These are phyloP conservation scores for Speoplatyrhinus poulsoni DNA, from an alignment of 2,113 vertebrate species.

Conservation along the genomic window DNA sequence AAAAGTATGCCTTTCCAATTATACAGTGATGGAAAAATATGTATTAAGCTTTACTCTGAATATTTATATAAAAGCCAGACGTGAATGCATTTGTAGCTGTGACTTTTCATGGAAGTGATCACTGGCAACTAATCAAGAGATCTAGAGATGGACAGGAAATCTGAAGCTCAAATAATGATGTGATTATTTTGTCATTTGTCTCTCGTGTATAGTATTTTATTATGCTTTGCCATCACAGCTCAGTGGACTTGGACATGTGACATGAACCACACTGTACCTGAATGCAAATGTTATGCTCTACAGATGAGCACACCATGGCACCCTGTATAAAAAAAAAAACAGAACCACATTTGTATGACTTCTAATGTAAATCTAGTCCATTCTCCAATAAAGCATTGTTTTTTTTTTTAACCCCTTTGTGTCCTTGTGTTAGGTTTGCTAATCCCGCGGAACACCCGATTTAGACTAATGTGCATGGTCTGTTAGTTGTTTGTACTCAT, in stretches of 20 bases:
- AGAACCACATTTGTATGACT: no score
- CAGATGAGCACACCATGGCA: no score
- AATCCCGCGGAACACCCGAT: background rate
- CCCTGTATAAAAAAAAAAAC: no score
- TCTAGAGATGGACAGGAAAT: background rate
- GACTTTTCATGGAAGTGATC: background rate
- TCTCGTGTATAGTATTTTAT: background rate
- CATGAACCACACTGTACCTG: background rate
- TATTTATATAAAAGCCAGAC: background rate
- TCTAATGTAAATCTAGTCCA: background rate
- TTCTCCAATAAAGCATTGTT: background rate
- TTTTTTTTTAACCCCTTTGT: background rate
- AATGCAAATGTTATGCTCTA: background rate
- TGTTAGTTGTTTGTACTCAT: slow-evolving; percentile 8
- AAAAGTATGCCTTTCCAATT: background rate
- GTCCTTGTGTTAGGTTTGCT: background rate
- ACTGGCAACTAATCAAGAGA: slow-evolving; percentile 1
- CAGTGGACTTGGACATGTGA: background rate
- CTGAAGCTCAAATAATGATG: background rate
- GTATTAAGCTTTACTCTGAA: background rate
- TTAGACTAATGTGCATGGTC: slow-evolving; percentile 12
- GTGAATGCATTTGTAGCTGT: background rate
- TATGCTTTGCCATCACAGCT: background rate
- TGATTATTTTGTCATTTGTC: background rate
- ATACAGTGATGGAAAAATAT: background rate